Base-by-base conservation (phyloP, 2,113 vertebrate species). In the Scartelaos histophorus region DNA sequence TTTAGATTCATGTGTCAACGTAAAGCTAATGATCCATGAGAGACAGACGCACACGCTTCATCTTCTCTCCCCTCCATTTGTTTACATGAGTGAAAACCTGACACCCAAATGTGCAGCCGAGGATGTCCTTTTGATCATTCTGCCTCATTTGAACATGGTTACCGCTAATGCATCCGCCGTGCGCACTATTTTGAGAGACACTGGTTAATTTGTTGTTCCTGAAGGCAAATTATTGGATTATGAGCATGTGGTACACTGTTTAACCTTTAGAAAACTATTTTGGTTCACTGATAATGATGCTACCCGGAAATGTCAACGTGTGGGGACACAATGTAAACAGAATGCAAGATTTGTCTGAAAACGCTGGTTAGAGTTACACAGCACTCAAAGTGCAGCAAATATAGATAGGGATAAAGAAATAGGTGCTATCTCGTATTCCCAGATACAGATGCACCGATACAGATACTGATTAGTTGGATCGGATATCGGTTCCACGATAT, bases 91-190 rank as follows among this genome's bases (percentile, higher is more conserved):
- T 13, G 22, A n/a, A 57, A 58, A 58, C 13, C 21, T 13, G 13
- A 13, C 56, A 12, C 5, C 21, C 7, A 24, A 24, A 64, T n/a
- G 29, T 38, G 61, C 29, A 21, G 29, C 16, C 19, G 25, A 64
- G 9, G 61, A 64, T 64, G 34, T 61, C 58, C 16, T 61, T 64
- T 64, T n/a, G 34, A 38, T 61, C 17, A 64, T 38, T 43, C 9
- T n/a, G 61, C 61, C 29, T 64, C 61, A 64, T 64, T 38, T 64
- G 17, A 64, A n/a, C 34, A 19, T 1, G n/a, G 61, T 34, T 61
- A 24, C 57, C 3, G 3, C 24, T 60, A 35, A 62, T 62, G 29
- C 60, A 62, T 16, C 61, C 29, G 34, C 29, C 0, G 17, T 35
- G 38, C 5, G 29, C 61, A 3, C 24, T 61, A 61, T 29, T 61